A percentile compares a stretch with the other conserved stretches of the same genome.
Conservation (phyloP, 1,140 invertebrate species). For the Mycetomoellerius zeteki region DNA sequence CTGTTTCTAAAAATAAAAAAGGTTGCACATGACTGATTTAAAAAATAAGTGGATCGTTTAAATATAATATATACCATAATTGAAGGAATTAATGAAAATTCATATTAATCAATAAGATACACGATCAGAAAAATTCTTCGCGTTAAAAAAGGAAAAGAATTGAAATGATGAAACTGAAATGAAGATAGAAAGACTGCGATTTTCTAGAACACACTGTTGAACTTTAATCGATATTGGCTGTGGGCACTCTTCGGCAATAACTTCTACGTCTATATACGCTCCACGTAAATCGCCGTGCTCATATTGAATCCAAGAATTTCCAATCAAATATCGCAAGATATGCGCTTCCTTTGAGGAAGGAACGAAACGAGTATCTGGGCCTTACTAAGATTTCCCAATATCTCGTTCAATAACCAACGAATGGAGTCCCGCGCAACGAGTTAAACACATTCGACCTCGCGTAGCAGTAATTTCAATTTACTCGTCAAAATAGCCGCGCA, state of each 20-base stretch:
- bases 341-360: slow-evolving; percentile 37
- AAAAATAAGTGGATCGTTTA: too few species aligned
- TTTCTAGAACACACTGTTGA: background rate
- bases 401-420: slow-evolving; percentile 38
- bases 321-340: slow-evolving; percentile 57
- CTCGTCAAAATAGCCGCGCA: background rate
- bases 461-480: slow-evolving; percentile 33
- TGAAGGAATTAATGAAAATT: background rate
- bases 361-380: slow-evolving; percentile 25
- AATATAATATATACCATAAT: background rate
- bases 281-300: slow-evolving; percentile 42
- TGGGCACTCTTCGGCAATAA: slow-evolving; percentile 24
- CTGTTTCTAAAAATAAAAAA: too few species aligned
- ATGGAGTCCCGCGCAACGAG: background rate
- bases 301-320: slow-evolving; percentile 62
- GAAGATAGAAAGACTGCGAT: background rate
- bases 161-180: background rate
- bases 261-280: slow-evolving; percentile 32
- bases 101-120: background rate
- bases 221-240: slow-evolving; percentile 48
- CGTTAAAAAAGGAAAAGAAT: background rate
- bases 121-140: background rate
- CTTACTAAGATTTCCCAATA: slow-evolving; percentile 43
- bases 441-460: slow-evolving; percentile 35
- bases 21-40: too few species aligned